Percentiles rank a stretch among this genome's conserved stretches.
Conservation (phyloP, 2,797 vertebrate species). For the Anguilla megastoma region DNA sequence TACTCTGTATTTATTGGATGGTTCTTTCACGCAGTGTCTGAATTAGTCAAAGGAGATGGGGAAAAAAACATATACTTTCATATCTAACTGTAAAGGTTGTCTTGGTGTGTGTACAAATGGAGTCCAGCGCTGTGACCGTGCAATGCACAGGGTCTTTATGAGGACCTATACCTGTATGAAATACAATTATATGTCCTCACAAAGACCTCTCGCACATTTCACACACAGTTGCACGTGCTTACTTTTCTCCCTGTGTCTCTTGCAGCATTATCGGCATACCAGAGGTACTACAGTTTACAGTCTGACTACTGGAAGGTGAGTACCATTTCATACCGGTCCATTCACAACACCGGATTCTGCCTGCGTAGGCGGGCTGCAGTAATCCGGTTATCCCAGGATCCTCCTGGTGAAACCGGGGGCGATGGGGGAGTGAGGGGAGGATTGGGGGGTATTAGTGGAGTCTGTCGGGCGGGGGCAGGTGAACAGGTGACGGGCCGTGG, state of each 20-base stretch:
- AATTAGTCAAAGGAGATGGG: too few relatives aligned
- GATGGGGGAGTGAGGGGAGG: conserved; percentile 29
- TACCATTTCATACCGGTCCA: conserved; percentile 39
- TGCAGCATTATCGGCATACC: conserved; percentile 97
- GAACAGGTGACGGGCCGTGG: conserved; percentile 42
- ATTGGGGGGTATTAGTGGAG: conserved; percentile 18
- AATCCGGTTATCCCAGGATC: background rate
- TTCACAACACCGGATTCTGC: background rate
- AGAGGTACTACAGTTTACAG: conserved; percentile 99
- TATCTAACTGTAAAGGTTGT: background rate
- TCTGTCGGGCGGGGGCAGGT: background rate
- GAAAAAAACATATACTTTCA: too few relatives aligned
- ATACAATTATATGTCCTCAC: background rate
- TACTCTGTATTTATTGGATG: background rate
- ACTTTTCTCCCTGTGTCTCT: conserved; percentile 52
- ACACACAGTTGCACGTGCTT: too few relatives aligned
- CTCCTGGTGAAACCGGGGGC: background rate
- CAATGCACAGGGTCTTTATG: background rate
- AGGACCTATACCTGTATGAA: background rate
- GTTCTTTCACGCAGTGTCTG: background rate
- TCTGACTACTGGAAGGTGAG: conserved; percentile 98
- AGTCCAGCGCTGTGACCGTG: too few relatives aligned
- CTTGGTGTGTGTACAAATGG: background rate
- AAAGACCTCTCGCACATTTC: too few relatives aligned
- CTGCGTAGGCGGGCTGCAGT: background rate